Evolutionary conservation across 2,888 invertebrate species (phyloP), one percentile per base, ranked within the genome.

Genomic region (Opisthograptis luteolata): DNA sequence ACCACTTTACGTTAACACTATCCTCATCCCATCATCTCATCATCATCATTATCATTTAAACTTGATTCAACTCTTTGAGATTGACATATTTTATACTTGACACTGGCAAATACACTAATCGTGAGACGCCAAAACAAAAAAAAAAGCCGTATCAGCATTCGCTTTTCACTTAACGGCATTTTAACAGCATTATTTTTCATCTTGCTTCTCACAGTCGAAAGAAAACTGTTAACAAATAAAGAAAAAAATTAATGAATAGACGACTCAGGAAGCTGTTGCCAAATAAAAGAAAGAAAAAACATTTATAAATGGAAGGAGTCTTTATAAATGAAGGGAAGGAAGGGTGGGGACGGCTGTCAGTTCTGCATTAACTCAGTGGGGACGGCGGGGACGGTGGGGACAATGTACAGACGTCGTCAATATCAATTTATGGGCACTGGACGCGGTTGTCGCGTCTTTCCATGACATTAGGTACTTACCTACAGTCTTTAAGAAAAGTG

Each of bases 361-460:
- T 73, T 68, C 71, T 66, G 69, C 77, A 76, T 76, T 76, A 73
- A 62, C 49, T 49, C 49, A 28, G 42, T n/a, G 35, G 32, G 32
- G 10, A 15, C 31, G n/a, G 2, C 10, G 10, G 7, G 9, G 25
- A 25, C 25, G 3, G 8, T n/a, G 48, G 31, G 34, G 62, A 69
- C 70, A 51, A 60, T 63, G 76, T 75, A 79, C 79, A 79, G 78
- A 72, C 76, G 67, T 69, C 72, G 69, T 76, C 80, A 80, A 79
- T 80, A 78, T 76, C 71, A 76, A 81, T 81, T 76, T 71, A 59
- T 49, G 55, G 65, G 43, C 48, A 55, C 50, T 60, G 58, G 59
- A 53, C 58, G 57, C 56, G 48, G 57, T 55, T 57, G 64, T 68
- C 68, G 68, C 75, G 25, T 70, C 70, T 64, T 73, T 71, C 59